A percentile compares a stretch with the other conserved stretches of the same genome.
phyloP scores from a whole-genome alignment of 53 echinoderm and acorn worm species.

The Crossaster papposus region DNA sequence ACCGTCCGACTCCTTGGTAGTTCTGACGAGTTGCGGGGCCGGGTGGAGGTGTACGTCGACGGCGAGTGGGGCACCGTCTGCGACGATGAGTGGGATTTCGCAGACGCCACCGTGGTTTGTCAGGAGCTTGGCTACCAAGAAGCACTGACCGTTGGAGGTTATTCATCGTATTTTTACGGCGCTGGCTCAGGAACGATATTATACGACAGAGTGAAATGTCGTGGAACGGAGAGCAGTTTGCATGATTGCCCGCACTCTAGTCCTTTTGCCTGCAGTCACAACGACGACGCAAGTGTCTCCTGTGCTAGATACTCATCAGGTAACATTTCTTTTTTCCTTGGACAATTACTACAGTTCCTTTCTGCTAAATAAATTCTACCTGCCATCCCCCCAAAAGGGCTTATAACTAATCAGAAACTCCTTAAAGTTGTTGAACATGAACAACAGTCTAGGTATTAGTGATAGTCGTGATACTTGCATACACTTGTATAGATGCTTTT shows the following conservation, averaged over 20 bases:
- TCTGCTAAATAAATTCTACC: background rate
- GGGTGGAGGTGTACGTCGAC: conserved; percentile 50
- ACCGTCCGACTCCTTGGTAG: background rate
- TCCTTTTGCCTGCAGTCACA: background rate
- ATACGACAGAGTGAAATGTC: conserved; percentile 41
- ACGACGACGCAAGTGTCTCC: conserved; percentile 14
- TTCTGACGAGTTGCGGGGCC: background rate
- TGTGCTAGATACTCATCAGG: background rate
- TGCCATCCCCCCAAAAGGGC: no score
- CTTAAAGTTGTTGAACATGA: background rate
- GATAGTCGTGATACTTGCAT: no score
- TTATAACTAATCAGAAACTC: background rate
- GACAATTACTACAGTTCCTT: background rate
- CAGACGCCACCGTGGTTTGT: conserved; percentile 61
- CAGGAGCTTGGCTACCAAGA: conserved; percentile 55
- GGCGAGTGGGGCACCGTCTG: conserved; percentile 66
- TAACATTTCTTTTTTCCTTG: background rate
- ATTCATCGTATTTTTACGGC: conserved; percentile 52
- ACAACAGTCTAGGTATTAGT: no score
- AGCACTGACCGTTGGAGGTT: conserved; percentile 12
- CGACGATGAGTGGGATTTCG: conserved; percentile 54
- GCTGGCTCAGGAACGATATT: conserved; percentile 36
- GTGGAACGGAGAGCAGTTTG: conserved; percentile 33
- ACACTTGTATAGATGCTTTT: no score
- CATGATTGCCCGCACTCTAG: conserved; percentile 10